Conservation (phyloP, 2,797 vertebrate genomes). For the Trachops cirrhosus region DNA sequence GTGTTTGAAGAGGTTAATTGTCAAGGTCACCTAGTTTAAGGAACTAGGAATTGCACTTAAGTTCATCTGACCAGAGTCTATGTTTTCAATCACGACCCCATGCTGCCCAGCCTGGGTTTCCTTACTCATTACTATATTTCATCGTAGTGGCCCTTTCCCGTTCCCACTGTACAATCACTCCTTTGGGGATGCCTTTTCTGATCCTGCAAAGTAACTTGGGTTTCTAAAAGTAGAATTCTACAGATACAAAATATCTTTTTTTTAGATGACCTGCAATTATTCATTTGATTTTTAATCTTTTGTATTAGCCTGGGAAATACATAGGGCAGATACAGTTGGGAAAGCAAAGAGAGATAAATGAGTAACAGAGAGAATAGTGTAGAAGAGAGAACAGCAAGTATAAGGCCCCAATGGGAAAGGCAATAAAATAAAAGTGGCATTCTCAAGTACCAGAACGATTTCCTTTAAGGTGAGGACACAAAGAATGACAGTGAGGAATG, state of each 20-base stretch:
- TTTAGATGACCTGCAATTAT: neutral
- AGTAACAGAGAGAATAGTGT: neutral
- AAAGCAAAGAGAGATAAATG: neutral
- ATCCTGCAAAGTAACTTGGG: neutral
- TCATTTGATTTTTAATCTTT: conserved; percentile 14
- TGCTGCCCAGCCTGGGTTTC: neutral
- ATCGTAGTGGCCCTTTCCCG: neutral
- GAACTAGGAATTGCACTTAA: neutral
- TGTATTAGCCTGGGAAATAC: neutral
- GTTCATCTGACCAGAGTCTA: neutral
- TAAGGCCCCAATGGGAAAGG: neutral
- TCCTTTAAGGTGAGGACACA: neutral
- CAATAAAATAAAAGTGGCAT: neutral
- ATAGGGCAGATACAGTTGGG: neutral
- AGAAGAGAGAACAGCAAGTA: neutral
- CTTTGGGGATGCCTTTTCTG: neutral
- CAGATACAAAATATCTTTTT: neutral
- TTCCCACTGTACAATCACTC: neutral
- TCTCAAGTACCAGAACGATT: neutral
- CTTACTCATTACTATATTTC: neutral
- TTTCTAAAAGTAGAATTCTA: neutral
- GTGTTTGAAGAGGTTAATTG: neutral
- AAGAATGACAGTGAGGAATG: neutral
- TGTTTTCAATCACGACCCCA: neutral
- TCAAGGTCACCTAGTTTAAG: neutral